Evolutionary conservation across 2,888 invertebrate genomes (phyloP).

Genomic region (Drosophila tanythrix): DNA sequence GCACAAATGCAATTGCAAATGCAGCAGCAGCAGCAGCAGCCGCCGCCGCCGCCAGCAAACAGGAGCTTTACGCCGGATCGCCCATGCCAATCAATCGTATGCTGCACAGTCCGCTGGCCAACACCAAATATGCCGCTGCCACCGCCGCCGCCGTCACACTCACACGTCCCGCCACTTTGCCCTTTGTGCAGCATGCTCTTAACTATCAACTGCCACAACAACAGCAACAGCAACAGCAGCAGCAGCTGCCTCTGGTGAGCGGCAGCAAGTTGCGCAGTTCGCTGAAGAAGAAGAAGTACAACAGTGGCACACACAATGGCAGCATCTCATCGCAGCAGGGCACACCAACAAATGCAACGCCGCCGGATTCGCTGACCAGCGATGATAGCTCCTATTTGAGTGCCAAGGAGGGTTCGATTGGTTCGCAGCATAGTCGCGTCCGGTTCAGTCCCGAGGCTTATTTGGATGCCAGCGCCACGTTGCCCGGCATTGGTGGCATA

Average conservation of each 20-base stretch:
- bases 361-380: conserved; percentile 93
- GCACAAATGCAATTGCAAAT: not conserved
- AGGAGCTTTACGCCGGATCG: conserved; percentile 79
- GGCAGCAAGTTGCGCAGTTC: conserved; percentile 90
- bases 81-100: conserved; percentile 79
- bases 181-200: conserved; percentile 85
- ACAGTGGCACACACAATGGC: conserved; percentile 82
- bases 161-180: conserved; percentile 83
- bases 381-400: conserved; percentile 96
- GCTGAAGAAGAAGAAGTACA: conserved; percentile 88
- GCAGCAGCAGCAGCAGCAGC: not conserved
- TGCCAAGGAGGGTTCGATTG: conserved; percentile 90
- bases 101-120: conserved; percentile 76
- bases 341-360: conserved; percentile 93
- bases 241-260: conserved; percentile 4
- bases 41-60: conserved; percentile 73
- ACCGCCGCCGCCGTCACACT: conserved; percentile 53
- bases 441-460: conserved; percentile 91
- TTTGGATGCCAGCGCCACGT: conserved; percentile 86
- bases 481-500: conserved; percentile 29
- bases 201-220: conserved; percentile 48
- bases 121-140: conserved; percentile 52
- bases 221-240: conserved; percentile 32
- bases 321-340: conserved; percentile 76
- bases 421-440: conserved; percentile 90